phyloP scores from a whole-genome alignment of 2,888 invertebrate genomes.

The Leucania comma region DNA sequence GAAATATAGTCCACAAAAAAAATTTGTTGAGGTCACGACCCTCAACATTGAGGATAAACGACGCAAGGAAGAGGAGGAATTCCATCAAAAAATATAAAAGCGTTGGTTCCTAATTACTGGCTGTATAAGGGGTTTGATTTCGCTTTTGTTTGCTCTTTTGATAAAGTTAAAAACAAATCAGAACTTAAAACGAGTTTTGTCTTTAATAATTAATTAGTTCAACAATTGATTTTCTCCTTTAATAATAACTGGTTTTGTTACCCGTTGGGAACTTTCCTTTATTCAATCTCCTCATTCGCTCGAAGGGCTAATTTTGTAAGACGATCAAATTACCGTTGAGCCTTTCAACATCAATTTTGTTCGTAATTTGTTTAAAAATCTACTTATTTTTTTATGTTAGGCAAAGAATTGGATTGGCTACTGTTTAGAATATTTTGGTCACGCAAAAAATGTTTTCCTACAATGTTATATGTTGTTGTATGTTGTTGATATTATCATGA shows the following conservation, averaged over 20 bases:
- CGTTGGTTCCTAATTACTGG: background rate
- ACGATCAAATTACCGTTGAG: constrained; percentile 77
- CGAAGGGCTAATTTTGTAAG: constrained; percentile 71
- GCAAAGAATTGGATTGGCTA: constrained; percentile 17
- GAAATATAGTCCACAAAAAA: no score
- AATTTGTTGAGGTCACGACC: no score
- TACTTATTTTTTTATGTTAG: constrained; percentile 56
- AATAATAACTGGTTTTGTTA: constrained; percentile 61
- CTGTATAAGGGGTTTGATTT: background rate
- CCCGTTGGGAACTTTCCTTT: constrained; percentile 64
- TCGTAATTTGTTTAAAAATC: constrained; percentile 74
- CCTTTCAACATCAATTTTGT: constrained; percentile 70
- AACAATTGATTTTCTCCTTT: constrained; percentile 61
- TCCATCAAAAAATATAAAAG: background rate
- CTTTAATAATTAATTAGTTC: constrained; percentile 55
- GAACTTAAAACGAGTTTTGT: constrained; percentile 37
- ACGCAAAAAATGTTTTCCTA: background rate
- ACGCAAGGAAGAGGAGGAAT: no score
- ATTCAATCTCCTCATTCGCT: constrained; percentile 76
- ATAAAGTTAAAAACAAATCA: constrained; percentile 32
- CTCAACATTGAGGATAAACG: no score
- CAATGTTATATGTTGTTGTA: background rate
- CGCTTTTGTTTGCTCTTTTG: constrained; percentile 1
- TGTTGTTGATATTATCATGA: background rate
- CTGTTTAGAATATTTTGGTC: constrained; percentile 20